Conservation (phyloP, 2,797 vertebrate species). For the Potorous gilbertii region DNA sequence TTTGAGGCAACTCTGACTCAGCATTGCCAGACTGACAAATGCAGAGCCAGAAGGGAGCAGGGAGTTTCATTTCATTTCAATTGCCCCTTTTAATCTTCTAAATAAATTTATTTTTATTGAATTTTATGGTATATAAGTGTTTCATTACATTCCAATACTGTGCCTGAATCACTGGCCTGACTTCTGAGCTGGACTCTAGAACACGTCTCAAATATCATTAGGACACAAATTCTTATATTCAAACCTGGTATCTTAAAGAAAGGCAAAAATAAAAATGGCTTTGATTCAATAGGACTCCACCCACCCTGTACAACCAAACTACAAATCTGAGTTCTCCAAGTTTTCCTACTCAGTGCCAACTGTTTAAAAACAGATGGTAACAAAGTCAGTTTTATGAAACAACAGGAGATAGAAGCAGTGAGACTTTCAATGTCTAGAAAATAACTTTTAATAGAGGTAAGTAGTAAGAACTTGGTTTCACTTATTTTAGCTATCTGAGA, state of each 20-base stretch:
- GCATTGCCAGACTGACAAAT: not conserved
- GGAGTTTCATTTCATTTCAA: not conserved
- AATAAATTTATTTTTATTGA: not conserved
- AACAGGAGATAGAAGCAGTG: not conserved
- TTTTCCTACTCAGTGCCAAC: not conserved
- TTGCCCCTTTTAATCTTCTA: not conserved
- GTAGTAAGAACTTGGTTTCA: not conserved
- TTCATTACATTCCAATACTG: not conserved
- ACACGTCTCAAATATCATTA: not conserved
- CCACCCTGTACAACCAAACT: not conserved
- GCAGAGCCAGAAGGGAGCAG: not conserved
- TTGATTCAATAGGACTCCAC: not conserved
- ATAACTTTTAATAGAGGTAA: not conserved
- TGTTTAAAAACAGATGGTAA: not conserved
- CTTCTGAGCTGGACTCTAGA: not conserved
- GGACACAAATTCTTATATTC: not conserved
- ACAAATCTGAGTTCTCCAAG: not conserved
- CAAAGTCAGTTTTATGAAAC: not conserved
- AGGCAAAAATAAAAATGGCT: conserved; percentile 5
- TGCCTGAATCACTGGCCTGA: not conserved
- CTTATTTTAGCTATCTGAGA: not conserved
- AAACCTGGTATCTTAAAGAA: not conserved
- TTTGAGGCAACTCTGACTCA: not conserved
- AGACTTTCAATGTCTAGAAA: not conserved
- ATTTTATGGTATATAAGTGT: not conserved